Evolutionary conservation across 1,140 invertebrate genomes (phyloP), one percentile per base, ranked within the genome.

Genomic region (Caenorhabditis briggsae): DNA sequence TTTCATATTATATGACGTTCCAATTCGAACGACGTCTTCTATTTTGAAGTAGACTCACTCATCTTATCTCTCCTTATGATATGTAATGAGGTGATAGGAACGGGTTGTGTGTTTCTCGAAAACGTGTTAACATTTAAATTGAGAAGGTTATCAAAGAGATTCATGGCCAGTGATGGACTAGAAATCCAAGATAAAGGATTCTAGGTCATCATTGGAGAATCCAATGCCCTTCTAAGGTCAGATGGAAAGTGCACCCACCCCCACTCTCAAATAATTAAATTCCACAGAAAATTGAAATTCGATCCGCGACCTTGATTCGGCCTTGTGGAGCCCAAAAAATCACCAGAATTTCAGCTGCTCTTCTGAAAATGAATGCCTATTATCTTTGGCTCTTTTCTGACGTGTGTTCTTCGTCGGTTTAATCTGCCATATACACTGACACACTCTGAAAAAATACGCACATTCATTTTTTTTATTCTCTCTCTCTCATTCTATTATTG

Each of bases 281-380:
- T n/a, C 16, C 25, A 8, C 1, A 9, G 2, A 12, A 8, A 70
- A 46, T 70, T 70, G 64, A 70, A 70, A 70, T 70, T 70, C 64
- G 64, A 70, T 70, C 43, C 59, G 59, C 46, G 64, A 18, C 33
- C 14, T 43, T 70, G 64, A 70, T 43, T 70, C 41, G 43, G 33
- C 2, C 43, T 70, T 70, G 7, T 43, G 43, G 33, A 46, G 20
- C 23, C 41, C 20, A 23, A 64, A 8, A n/a, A 58, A 8, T 2
- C 14, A 58, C 16, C 18, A 58, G n/a, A n/a, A n/a, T 58, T 58
- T 20, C 56, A 58, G 56, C 56, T n/a, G 56, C 56, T 20, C 16
- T n/a, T n/a, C 56, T 58, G 56, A 58, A n/a, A 58, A n/a, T 58
- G 43, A 70, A 64, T 64, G 12, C 43, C 20, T 43, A 43, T 70